phyloP scores from a whole-genome alignment of 2,888 invertebrate genomes.

The Lasioglossum calceatum region DNA sequence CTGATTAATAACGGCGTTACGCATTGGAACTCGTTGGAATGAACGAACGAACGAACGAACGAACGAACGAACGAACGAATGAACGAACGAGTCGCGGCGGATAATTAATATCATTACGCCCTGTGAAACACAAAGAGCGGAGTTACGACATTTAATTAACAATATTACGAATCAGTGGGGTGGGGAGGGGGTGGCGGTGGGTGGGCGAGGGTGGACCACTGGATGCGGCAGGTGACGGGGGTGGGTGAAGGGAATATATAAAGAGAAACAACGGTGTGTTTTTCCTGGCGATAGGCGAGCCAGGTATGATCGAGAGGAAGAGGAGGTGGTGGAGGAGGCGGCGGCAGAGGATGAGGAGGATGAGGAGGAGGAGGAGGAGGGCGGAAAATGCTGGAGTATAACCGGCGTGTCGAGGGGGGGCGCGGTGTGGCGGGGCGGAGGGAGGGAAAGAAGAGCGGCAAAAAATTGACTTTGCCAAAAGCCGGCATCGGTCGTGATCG shows the following conservation, averaged over 20 bases:
- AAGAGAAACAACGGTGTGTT: constrained; percentile 62
- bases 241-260: constrained; percentile 38
- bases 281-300: constrained; percentile 60
- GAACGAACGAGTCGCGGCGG: constrained; percentile 55
- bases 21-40: constrained; percentile 57
- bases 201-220: not conserved
- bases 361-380: not conserved
- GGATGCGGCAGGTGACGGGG: constrained; percentile 5
- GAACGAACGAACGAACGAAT: constrained; percentile 40
- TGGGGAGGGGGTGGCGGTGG: not conserved
- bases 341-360: not conserved
- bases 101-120: constrained; percentile 65
- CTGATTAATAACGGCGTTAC: constrained; percentile 60
- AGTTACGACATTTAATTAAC: constrained; percentile 68
- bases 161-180: constrained; percentile 62
- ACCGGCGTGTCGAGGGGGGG: constrained; percentile 52
- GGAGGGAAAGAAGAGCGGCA: constrained; percentile 70
- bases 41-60: constrained; percentile 9
- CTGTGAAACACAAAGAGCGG: constrained; percentile 65
- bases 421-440: constrained; percentile 42
- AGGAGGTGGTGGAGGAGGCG: not conserved
- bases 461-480: constrained; percentile 74
- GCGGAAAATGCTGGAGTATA: constrained; percentile 41
- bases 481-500: constrained; percentile 77
- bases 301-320: constrained; percentile 57